These are phyloP conservation scores for Drosophila kepulauana DNA, from an alignment of 1,140 invertebrate species.

Conservation along the genomic window DNA sequence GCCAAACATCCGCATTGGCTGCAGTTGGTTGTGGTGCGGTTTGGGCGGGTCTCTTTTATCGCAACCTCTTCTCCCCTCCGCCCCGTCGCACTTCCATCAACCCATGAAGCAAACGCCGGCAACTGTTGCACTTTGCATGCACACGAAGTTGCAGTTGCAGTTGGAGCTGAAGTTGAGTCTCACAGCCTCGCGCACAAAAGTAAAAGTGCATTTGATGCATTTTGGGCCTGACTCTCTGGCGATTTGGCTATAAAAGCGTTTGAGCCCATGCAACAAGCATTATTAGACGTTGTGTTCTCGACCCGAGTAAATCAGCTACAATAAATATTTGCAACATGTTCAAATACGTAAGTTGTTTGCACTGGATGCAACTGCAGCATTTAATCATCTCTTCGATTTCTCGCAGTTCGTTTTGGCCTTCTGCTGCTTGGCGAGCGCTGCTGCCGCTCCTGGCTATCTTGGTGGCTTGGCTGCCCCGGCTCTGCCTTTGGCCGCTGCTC, in stretches of 20 bases:
- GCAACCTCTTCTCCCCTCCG: neutral
- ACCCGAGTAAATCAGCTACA: slow-evolving; percentile 42
- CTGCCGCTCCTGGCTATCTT: slow-evolving; percentile 76
- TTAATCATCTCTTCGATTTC: neutral
- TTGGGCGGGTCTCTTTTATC: slow-evolving; percentile 41
- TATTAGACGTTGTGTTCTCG: slow-evolving; percentile 78
- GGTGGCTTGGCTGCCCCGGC: slow-evolving; percentile 50
- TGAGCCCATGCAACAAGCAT: slow-evolving; percentile 54
- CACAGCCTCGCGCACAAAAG: slow-evolving; percentile 64
- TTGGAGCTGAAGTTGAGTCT: neutral
- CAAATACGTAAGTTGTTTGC: slow-evolving; percentile 71
- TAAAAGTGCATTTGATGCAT: slow-evolving; percentile 64
- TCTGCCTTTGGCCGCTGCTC: slow-evolving; percentile 47
- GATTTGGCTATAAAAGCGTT: slow-evolving; percentile 78
- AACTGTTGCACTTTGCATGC: slow-evolving; percentile 63
- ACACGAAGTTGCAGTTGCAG: slow-evolving; percentile 42
- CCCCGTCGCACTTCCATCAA: neutral
- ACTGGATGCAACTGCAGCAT: neutral
- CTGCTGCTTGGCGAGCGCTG: slow-evolving; percentile 68
- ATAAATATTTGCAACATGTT: slow-evolving; percentile 61
- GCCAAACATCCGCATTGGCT: slow-evolving; percentile 68
- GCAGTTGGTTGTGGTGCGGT: slow-evolving; percentile 23
- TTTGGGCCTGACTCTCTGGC: slow-evolving; percentile 34
- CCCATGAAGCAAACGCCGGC: neutral
- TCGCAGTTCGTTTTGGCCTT: slow-evolving; percentile 65